These are phyloP conservation scores for Morpho helenor DNA, from an alignment of 2,888 invertebrate species.

Conservation along the genomic window DNA sequence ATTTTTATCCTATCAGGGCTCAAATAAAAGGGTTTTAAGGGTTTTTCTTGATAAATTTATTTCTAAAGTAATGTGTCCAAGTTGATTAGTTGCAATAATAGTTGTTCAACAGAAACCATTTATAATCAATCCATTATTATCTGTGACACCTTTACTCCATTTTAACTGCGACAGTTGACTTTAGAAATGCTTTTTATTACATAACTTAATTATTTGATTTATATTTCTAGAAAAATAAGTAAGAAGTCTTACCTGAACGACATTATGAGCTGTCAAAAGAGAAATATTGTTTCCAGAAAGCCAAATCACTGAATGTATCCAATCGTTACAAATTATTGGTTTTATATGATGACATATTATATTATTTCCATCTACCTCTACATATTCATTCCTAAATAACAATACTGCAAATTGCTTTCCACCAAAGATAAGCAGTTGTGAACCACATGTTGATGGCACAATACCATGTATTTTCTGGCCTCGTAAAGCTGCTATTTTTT, in stretches of 20 bases:
- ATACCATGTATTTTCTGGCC: constrained; percentile 81
- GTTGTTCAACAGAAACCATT: too few relatives aligned
- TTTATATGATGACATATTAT: constrained; percentile 34
- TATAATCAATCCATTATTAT: too few relatives aligned
- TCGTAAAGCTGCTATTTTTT: constrained; percentile 42
- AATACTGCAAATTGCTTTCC: constrained; percentile 73
- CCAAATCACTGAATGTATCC: constrained; percentile 82
- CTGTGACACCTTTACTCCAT: too few relatives aligned
- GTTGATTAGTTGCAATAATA: too few relatives aligned
- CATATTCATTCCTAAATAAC: not conserved
- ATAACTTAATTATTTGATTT: not conserved
- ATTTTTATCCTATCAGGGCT: too few relatives aligned
- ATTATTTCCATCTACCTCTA: constrained; percentile 21
- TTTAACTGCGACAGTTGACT: too few relatives aligned
- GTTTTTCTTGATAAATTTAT: too few relatives aligned
- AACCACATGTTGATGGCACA: constrained; percentile 39
- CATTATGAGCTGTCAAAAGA: constrained; percentile 83
- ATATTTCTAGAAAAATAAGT: not conserved
- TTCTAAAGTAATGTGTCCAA: too few relatives aligned
- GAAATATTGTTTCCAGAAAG: constrained; percentile 63
- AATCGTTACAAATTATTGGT: constrained; percentile 74
- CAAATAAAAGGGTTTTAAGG: too few relatives aligned
- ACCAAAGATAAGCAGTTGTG: constrained; percentile 74
- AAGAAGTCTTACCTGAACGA: constrained; percentile 60
- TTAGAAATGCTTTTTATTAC: too few relatives aligned